These are phyloP conservation scores for Bombylius major DNA, from an alignment of 2,888 invertebrate genomes.

Conservation along the genomic window DNA sequence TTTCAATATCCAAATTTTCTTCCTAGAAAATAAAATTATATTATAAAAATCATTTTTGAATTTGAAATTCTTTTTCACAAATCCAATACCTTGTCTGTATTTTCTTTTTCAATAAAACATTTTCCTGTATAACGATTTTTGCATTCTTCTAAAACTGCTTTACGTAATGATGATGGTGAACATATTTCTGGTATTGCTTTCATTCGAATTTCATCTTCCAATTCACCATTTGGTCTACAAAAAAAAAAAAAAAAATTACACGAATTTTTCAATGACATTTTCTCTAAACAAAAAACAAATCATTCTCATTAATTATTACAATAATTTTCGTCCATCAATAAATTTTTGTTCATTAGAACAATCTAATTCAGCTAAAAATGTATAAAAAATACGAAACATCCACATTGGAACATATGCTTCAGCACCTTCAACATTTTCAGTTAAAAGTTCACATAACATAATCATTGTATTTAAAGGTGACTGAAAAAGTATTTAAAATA, in stretches of 20 bases:
- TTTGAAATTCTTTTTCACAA: too few relatives aligned
- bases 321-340: slow-evolving; percentile 17
- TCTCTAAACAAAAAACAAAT: too few relatives aligned
- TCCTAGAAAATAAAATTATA: too few relatives aligned
- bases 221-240: slow-evolving; percentile 16
- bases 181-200: slow-evolving; percentile 16
- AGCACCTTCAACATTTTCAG: slow-evolving; percentile 74
- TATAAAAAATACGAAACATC: slow-evolving; percentile 49
- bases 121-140: slow-evolving; percentile 4
- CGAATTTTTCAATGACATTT: too few relatives aligned
- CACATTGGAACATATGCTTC: slow-evolving; percentile 57
- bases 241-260: not conserved
- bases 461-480: slow-evolving; percentile 52
- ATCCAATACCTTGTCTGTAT: too few relatives aligned
- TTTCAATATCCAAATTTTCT: too few relatives aligned
- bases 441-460: slow-evolving; percentile 65
- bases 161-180: slow-evolving; percentile 16
- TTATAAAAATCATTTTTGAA: too few relatives aligned
- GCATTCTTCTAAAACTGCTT: slow-evolving; percentile 15
- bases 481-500: not conserved
- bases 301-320: slow-evolving; percentile 15
- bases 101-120: not conserved
- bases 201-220: slow-evolving; percentile 16
- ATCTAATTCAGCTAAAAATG: slow-evolving; percentile 44
- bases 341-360: slow-evolving; percentile 18